Percentiles rank a stretch among this genome's conserved stretches.
Conservation (phyloP, 2,797 vertebrate species). For the Dipus sagitta region DNA sequence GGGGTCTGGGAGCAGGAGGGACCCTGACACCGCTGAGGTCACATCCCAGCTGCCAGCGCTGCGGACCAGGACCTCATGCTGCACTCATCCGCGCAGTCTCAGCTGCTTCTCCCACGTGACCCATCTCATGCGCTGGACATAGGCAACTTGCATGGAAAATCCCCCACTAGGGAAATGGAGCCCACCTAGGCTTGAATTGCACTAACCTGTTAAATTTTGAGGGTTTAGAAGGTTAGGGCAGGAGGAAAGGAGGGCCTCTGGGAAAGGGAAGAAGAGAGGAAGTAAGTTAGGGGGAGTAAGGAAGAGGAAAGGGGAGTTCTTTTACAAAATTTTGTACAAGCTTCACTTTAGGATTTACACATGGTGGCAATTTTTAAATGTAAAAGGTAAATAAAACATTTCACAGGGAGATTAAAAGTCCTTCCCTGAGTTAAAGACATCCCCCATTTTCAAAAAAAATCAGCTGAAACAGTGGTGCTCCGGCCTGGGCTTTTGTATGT, state of each 20-base stretch:
- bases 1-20: not conserved
- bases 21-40: not conserved
- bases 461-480: not conserved
- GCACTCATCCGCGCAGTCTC: not conserved
- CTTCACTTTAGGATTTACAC: conserved; percentile 29
- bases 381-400: conserved; percentile 17
- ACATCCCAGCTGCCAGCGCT: not conserved
- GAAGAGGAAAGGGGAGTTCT: not conserved
- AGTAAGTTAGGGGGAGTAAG: not conserved
- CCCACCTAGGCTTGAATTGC: not conserved
- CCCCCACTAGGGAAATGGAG: conserved; percentile 1
- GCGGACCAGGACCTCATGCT: not conserved
- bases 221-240: not conserved
- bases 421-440: not conserved
- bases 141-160: not conserved
- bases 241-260: not conserved
- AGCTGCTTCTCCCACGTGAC: not conserved
- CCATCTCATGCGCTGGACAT: not conserved
- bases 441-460: not conserved
- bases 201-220: not conserved
- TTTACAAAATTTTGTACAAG: not conserved
- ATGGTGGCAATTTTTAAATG: conserved; percentile 11
- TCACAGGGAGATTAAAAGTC: not conserved
- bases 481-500: not conserved
- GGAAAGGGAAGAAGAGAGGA: not conserved